phyloP scores from a whole-genome alignment of 2,113 vertebrate species.

The Anas platyrhynchos region DNA sequence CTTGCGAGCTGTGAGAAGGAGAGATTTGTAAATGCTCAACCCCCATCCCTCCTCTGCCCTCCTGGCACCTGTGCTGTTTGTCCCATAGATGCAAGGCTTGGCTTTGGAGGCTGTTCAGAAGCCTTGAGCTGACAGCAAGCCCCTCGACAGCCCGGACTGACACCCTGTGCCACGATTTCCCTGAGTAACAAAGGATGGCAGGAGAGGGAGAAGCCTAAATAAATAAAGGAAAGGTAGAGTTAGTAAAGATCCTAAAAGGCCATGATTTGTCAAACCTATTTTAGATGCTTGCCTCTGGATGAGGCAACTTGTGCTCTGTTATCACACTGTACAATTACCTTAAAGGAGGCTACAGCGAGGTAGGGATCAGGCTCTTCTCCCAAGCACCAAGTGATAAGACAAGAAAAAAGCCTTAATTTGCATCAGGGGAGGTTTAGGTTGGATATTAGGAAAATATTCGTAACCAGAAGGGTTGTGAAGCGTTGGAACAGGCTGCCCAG shows the following conservation, averaged over 20 bases:
- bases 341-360: no score
- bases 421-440: no score
- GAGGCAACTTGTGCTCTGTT: no score
- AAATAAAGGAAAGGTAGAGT: neutral
- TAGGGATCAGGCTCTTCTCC: no score
- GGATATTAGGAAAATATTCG: no score
- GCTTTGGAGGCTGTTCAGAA: neutral
- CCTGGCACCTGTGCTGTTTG: neutral
- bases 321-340: no score
- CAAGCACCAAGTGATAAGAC: no score
- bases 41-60: neutral
- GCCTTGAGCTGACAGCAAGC: neutral
- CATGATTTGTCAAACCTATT: no score
- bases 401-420: no score
- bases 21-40: neutral
- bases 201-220: neutral
- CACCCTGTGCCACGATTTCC: fast-evolving
- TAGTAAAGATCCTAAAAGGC: neutral
- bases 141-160: fast-evolving
- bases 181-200: neutral
- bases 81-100: fast-evolving
- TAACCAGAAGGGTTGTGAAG: no score
- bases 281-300: no score
- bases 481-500: no score
- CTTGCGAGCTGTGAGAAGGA: neutral